Conservation (phyloP, 2,113 vertebrate genomes). For the Sakesphorus luctuosus region DNA sequence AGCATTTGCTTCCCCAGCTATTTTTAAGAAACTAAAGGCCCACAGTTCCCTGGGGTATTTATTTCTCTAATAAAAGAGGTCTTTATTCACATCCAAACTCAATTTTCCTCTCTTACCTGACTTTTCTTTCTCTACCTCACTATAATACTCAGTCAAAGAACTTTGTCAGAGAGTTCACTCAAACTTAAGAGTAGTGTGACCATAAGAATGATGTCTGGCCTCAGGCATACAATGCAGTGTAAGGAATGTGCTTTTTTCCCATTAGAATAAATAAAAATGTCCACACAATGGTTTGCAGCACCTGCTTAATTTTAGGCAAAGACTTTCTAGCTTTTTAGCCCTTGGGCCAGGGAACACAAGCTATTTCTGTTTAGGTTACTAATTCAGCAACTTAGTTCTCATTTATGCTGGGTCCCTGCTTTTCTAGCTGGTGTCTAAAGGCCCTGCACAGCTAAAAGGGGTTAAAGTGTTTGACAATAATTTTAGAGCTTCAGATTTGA, state of each 20-base stretch:
- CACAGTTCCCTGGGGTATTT: neutral
- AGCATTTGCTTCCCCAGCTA: neutral
- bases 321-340: neutral
- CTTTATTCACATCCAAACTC: neutral
- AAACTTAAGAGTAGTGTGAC: neutral
- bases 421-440: neutral
- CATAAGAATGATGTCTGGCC: neutral
- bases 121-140: neutral
- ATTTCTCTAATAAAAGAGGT: neutral
- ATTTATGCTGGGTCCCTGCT: neutral
- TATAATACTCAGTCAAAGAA: neutral
- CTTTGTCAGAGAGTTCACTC: neutral
- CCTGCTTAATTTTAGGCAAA: neutral
- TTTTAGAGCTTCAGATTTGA: neutral
- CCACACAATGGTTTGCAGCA: neutral
- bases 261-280: neutral
- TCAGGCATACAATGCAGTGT: neutral
- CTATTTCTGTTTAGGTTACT: neutral
- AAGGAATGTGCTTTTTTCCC: neutral
- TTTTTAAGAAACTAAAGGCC: neutral
- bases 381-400: neutral
- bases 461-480: neutral
- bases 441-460: neutral
- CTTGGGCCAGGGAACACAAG: neutral
- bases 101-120: neutral